phyloP scores from a whole-genome alignment of 23 tunicate genomes.

The Diplosoma virens region DNA sequence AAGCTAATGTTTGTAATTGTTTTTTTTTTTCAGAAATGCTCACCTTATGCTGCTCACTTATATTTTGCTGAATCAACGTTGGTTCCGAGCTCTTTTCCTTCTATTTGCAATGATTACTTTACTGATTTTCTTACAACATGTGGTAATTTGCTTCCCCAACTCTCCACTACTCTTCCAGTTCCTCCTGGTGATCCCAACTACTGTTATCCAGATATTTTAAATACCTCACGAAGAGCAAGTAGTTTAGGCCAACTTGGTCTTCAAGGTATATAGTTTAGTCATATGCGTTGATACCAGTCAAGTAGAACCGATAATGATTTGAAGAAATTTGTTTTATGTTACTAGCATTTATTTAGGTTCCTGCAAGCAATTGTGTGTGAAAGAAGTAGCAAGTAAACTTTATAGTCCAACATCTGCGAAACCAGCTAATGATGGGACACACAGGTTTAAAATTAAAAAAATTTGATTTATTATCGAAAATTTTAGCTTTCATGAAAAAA shows the following conservation, averaged over 20 bases:
- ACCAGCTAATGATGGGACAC: constrained; percentile 75
- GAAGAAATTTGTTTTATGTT: too few relatives aligned
- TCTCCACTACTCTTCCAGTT: neutral
- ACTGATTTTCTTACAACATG: neutral
- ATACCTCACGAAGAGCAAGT: neutral
- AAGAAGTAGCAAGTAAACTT: constrained; percentile 52
- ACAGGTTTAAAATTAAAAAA: constrained; percentile 32
- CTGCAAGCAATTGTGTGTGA: constrained; percentile 65
- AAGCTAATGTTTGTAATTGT: neutral
- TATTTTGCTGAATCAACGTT: constrained; percentile 60
- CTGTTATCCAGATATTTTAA: constrained; percentile 58
- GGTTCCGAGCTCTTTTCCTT: constrained; percentile 40
- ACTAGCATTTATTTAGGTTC: constrained; percentile 39
- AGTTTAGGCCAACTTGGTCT: too few relatives aligned
- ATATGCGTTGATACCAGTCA: too few relatives aligned
- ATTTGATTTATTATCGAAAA: neutral
- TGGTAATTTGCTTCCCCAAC: neutral
- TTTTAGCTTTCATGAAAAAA: neutral
- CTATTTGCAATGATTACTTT: constrained; percentile 46
- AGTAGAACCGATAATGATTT: too few relatives aligned
- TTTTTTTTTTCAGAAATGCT: constrained; percentile 52
- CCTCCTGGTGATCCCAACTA: constrained; percentile 35
- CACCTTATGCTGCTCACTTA: constrained; percentile 87
- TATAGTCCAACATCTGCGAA: constrained; percentile 61
- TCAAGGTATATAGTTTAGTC: too few relatives aligned